phyloP scores from a whole-genome alignment of 2,888 invertebrate genomes.

The Erannis defoliaria region DNA sequence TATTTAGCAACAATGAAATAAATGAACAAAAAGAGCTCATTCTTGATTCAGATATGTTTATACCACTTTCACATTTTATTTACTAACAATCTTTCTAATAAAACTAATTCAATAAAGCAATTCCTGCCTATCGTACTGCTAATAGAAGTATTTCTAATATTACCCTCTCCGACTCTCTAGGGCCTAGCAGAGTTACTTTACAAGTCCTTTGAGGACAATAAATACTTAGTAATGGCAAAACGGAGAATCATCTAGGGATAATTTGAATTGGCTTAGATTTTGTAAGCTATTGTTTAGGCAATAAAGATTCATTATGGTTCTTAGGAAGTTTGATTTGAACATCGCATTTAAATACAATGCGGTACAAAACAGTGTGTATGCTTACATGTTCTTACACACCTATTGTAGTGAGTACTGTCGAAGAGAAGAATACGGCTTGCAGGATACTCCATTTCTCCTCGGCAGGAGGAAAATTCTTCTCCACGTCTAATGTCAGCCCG shows the following conservation, averaged over 20 bases:
- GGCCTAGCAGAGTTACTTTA: constrained; percentile 20
- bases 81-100: too few relatives aligned
- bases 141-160: too few relatives aligned
- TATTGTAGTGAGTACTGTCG: constrained; percentile 96
- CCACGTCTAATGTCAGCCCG: constrained; percentile 87
- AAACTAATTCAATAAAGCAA: too few relatives aligned
- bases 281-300: background rate
- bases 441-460: constrained; percentile 92
- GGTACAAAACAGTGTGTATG: constrained; percentile 57
- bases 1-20: too few relatives aligned
- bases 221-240: constrained; percentile 16
- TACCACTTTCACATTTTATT: too few relatives aligned
- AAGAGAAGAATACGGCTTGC: constrained; percentile 95
- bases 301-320: background rate
- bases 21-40: too few relatives aligned
- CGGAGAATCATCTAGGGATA: constrained; percentile 9
- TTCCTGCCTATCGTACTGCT: too few relatives aligned
- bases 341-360: constrained; percentile 9
- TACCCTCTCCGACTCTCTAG: constrained; percentile 10
- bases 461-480: constrained; percentile 83
- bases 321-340: too few relatives aligned
- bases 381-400: constrained; percentile 88
- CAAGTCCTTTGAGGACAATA: constrained; percentile 13
- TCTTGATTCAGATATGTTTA: too few relatives aligned
- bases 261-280: constrained; percentile 9